Base-by-base conservation (phyloP, 2,888 invertebrate species). In the Leucozona laternaria region DNA sequence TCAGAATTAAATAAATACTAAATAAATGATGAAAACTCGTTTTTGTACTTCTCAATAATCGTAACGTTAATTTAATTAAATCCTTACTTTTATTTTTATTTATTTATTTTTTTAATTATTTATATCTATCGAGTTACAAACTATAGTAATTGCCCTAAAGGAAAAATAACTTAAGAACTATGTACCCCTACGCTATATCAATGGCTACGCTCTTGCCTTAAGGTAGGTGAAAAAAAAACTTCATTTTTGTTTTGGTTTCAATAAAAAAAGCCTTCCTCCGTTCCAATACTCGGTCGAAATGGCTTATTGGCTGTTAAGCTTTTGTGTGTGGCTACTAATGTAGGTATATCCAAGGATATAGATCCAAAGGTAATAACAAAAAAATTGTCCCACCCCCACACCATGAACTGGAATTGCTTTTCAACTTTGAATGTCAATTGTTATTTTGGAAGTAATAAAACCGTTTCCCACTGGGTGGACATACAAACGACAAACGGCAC, bases 381-480 rank as follows among this genome's bases (percentile, higher is more conserved):
- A 60, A 72, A 79, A 81, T 70, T 73, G 80, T 78, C 80, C 73
- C 77, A 48, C 77, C 77, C 68, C 73, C 25, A 25, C 25, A 60
- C 20, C 73, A 75, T 58, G 57, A 78, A 73, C 43, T 64, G 70
- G 78, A 86, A 86, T 82, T 86, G 81, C 81, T 86, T 86, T 82
- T 81, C 81, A 86, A 86, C 86, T 86, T 86, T 73, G 78, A 81
- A 86, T 86, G 86, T 82, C 86, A 86, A 86, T 81, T 86, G 86
- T 73, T 86, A 79, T 86, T 86, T 78, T 78, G 71, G 75, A 86
- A 86, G 86, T 81, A 86, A 86, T 86, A 86, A 86, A 86, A 86
- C 43, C 81, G 81, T 86, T 82, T 82, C 81, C 86, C 86, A 75
- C 73, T 85, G 81, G 86, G 81, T 82, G 73, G 81, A 75, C 75